Evolutionary conservation across 2,888 invertebrate species (phyloP).

Genomic region (Rhingia campestris): DNA sequence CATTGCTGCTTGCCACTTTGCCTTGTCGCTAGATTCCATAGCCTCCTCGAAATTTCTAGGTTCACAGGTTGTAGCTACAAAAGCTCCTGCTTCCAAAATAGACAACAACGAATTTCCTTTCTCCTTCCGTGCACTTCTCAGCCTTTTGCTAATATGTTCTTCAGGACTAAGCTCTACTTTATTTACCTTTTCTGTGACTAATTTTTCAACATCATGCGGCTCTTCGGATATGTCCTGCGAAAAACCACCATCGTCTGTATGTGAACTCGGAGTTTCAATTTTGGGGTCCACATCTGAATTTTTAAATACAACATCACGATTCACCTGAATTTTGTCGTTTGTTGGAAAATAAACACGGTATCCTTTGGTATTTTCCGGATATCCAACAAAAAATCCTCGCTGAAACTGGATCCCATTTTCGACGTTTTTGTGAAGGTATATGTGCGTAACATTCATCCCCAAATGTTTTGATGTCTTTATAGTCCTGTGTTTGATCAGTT

Average conservation of each 20-base stretch:
- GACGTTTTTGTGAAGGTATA: slow-evolving; percentile 26
- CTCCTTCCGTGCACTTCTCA: slow-evolving; percentile 11
- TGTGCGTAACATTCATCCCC: slow-evolving; percentile 25
- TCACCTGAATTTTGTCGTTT: slow-evolving; percentile 22
- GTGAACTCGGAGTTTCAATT: not conserved
- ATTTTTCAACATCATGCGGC: not conserved
- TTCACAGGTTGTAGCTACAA: slow-evolving; percentile 15
- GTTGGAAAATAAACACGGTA: slow-evolving; percentile 33
- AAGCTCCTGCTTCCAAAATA: slow-evolving; percentile 20
- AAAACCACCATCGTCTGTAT: not conserved
- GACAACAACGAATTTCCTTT: slow-evolving; percentile 1
- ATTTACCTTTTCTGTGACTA: slow-evolving; percentile 2
- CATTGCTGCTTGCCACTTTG: slow-evolving; percentile 31
- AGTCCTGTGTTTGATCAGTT: not conserved
- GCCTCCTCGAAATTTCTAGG: slow-evolving; percentile 23
- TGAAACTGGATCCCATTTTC: slow-evolving; percentile 27
- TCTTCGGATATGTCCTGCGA: not conserved
- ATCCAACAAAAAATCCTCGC: slow-evolving; percentile 19
- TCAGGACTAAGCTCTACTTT: slow-evolving; percentile 4
- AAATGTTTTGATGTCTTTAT: not conserved
- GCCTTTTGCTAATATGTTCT: slow-evolving; percentile 7
- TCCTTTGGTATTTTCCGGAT: slow-evolving; percentile 32
- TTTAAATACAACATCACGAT: slow-evolving; percentile 27
- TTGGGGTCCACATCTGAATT: not conserved
- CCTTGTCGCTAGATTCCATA: slow-evolving; percentile 16